Base-by-base conservation (phyloP, 2,888 invertebrate genomes). In the Scaptomyza caliginosa region DNA sequence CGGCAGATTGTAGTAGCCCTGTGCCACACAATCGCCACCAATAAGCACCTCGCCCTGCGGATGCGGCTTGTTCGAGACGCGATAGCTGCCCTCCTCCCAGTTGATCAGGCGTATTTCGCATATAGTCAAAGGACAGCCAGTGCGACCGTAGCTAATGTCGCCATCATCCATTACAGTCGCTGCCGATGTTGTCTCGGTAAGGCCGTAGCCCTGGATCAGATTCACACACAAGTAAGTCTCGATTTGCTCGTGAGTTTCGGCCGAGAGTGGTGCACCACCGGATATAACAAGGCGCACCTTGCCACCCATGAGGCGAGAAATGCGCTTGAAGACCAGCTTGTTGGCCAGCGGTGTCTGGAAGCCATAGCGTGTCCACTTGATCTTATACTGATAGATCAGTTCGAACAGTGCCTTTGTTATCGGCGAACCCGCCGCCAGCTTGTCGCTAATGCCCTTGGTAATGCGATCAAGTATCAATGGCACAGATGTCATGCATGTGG, bases 391-490 rank as follows among this genome's bases (percentile, higher is more conserved):
- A 91, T 98, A 98, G 0, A 98, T 97, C 92, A 98, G 98, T 90
- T 96, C 95, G 93, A 99, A 99, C 72, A 99, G 92, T 1, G 96
- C 95, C 90, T 95, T 94, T 58, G 95, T 94, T 60, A 98, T 93
- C 42, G 93, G 92, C 10, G 97, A 95, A 55, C 96, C 95, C 81
- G 95, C 95, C 45, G 95, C 94, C 50, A 99, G 96, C 90, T 97
- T 98, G 88, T 99, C 98, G 89, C 96, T 97, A 65, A 99, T 97
- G 77, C 96, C 97, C 92, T 99, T 99, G 89, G 98, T 98, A 89
- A 99, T 97, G 86, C 99, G 95, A 92, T 99, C 99, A 93, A 99
- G 94, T 81, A 99, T 98, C 48, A 98, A 93, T 97, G 99, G 99
- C 38, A 99, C 99, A 46, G 98, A 95, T 5, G 98, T 98, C 93